A percentile compares a stretch with the other conserved stretches of the same genome.
These are phyloP conservation scores for Choloepus hoffmanni DNA, from an alignment of 2,113 vertebrate genomes.

Conservation along the genomic window DNA sequence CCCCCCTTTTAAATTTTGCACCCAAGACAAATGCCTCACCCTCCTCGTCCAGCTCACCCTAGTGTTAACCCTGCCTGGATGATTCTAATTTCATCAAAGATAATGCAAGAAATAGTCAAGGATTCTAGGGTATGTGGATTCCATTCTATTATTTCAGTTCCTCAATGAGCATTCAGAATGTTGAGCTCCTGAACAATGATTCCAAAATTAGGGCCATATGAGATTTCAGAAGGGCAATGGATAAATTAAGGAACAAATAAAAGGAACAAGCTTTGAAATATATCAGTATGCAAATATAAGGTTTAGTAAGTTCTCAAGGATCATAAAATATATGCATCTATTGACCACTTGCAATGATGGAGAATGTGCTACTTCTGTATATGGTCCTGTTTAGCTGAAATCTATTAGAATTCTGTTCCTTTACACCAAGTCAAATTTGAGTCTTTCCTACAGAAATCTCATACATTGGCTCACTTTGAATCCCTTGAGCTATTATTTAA, in stretches of 20 bases:
- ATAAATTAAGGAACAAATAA: not conserved
- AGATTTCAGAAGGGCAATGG: not conserved
- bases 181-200: not conserved
- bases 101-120: not conserved
- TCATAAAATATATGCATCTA: not conserved
- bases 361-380: not conserved
- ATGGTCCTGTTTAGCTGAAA: not conserved
- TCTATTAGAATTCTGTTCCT: not conserved
- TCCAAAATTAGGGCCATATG: not conserved
- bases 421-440: not conserved
- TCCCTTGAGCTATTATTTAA: not conserved
- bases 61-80: not conserved
- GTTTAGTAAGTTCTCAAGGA: not conserved
- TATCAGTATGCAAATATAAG: not conserved
- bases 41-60: fast-evolving
- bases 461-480: not conserved
- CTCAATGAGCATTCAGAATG: not conserved
- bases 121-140: not conserved
- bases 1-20: not conserved
- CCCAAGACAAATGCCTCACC: fast-evolving
- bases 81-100: not conserved
- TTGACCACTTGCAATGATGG: not conserved
- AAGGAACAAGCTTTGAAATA: not conserved
- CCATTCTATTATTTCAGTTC: not conserved
- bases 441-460: not conserved